phyloP scores from a whole-genome alignment of 2,797 vertebrate genomes.

The Pristis pectinata region DNA sequence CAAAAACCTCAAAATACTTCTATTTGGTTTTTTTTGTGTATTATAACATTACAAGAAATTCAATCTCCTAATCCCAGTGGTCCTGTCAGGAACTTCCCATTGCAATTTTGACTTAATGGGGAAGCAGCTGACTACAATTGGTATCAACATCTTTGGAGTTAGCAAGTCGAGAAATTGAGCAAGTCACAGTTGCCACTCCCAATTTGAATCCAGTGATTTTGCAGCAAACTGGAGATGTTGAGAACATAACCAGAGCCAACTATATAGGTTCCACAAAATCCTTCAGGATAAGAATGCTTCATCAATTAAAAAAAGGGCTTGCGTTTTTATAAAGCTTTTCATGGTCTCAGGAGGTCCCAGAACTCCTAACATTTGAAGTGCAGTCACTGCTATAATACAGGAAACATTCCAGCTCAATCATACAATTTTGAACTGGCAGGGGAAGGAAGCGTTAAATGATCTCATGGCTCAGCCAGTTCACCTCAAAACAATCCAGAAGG shows the following conservation, averaged over 20 bases:
- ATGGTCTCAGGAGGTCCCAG: too few relatives aligned
- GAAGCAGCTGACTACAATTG: not conserved
- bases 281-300: not conserved
- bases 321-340: too few relatives aligned
- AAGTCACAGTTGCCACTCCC: not conserved
- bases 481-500: not conserved
- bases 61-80: not conserved
- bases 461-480: not conserved
- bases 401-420: not conserved
- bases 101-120: not conserved
- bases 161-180: not conserved
- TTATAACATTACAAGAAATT: not conserved
- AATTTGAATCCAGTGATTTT: not conserved
- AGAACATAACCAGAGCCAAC: not conserved
- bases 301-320: not conserved
- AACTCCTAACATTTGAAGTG: too few relatives aligned
- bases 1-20: not conserved
- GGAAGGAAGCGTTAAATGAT: not conserved
- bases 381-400: too few relatives aligned
- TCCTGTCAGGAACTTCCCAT: not conserved
- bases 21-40: not conserved
- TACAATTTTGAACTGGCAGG: not conserved
- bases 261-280: not conserved
- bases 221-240: not conserved
- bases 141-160: not conserved